Evolutionary conservation across 2,113 vertebrate species (phyloP).

Genomic region (human): DNA sequence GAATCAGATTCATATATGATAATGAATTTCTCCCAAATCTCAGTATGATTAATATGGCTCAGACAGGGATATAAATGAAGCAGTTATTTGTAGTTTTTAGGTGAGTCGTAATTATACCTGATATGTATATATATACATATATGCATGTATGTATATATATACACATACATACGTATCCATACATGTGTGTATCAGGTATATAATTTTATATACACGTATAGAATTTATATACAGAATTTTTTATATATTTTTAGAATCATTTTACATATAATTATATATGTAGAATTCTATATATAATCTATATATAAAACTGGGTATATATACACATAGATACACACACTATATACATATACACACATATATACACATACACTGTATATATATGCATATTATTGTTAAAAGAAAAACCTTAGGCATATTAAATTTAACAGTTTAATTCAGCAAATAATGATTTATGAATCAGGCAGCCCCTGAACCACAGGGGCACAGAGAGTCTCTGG

Average conservation of each 20-base stretch:
- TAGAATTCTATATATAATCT: background rate
- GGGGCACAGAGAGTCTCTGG: too few species aligned
- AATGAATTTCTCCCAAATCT: background rate
- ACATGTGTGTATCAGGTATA: background rate
- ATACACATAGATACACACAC: background rate
- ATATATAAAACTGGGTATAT: background rate
- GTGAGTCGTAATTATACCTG: background rate
- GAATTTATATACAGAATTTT: too few species aligned
- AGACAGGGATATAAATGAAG: too few species aligned
- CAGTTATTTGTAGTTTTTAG: background rate
- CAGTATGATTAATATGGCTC: background rate
- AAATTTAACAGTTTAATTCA: too few species aligned
- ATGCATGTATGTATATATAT: background rate
- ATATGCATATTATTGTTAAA: background rate
- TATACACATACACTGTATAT: background rate
- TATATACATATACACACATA: background rate
- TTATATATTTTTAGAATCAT: too few species aligned
- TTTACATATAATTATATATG: too few species aligned
- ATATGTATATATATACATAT: background rate
- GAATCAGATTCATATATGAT: background rate
- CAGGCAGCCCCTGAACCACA: too few species aligned
- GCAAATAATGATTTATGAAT: too few species aligned
- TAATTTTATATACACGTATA: background rate
- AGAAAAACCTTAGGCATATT: too few species aligned
- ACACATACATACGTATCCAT: too few species aligned